A percentile compares a stretch with the other conserved stretches of the same genome.
Conservation (phyloP, 2,113 vertebrate genomes). For the Solea solea region DNA sequence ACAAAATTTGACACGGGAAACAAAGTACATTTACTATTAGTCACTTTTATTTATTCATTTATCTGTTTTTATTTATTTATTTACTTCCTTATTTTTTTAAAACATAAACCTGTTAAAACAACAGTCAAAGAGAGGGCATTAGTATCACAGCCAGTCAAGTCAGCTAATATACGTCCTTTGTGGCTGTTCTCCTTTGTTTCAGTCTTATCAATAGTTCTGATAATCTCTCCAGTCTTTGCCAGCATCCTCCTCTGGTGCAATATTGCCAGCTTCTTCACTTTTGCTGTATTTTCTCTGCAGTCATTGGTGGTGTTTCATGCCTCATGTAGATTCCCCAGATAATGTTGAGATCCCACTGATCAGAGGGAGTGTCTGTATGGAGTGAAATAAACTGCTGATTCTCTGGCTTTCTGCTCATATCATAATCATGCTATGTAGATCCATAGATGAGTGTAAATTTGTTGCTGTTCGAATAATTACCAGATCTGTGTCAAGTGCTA, state of each 20-base stretch:
- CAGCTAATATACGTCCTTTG: constrained; percentile 43
- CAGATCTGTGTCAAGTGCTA: neutral
- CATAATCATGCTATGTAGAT: constrained; percentile 14
- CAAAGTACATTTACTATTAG: constrained; percentile 67
- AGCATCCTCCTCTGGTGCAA: constrained; percentile 32
- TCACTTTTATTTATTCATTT: constrained; percentile 73
- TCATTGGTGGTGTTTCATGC: constrained; percentile 7
- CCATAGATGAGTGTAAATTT: constrained; percentile 10
- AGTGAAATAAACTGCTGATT: constrained; percentile 26
- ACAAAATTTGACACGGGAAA: constrained; percentile 47
- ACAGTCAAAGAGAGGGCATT: constrained; percentile 71
- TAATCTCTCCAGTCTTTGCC: constrained; percentile 48
- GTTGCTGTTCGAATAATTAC: constrained; percentile 5
- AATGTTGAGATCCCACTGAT: constrained; percentile 22
- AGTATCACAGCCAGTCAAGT: constrained; percentile 68
- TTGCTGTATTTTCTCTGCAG: constrained; percentile 35
- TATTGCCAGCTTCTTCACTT: constrained; percentile 22
- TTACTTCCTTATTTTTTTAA: constrained; percentile 68
- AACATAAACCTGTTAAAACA: constrained; percentile 79
- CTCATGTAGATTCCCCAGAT: constrained; percentile 4
- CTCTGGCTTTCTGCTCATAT: constrained; percentile 2
- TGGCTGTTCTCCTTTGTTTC: constrained; percentile 11
- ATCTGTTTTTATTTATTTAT: constrained; percentile 58
- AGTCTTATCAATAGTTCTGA: constrained; percentile 54
- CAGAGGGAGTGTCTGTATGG: constrained; percentile 12